Evolutionary conservation across 2,888 invertebrate species (phyloP).

Genomic region (Macrosoma leucophasiata): DNA sequence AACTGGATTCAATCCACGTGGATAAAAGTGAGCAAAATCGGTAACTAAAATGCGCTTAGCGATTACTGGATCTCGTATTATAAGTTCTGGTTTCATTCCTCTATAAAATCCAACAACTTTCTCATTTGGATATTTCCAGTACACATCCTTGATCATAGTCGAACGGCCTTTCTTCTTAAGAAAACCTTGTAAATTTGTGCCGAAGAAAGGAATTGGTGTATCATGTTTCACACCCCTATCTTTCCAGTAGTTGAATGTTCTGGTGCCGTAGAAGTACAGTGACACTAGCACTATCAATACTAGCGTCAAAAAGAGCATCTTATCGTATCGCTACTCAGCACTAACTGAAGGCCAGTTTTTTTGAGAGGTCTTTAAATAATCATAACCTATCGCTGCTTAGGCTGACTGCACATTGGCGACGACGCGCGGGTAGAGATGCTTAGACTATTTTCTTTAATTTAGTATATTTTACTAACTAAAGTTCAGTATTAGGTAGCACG

Average conservation of each 20-base stretch:
- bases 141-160: slow-evolving; percentile 35
- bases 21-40: slow-evolving; percentile 44
- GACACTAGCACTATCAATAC: no score
- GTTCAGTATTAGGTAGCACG: no score
- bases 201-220: slow-evolving; percentile 39
- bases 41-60: slow-evolving; percentile 36
- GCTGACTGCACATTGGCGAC: no score
- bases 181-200: slow-evolving; percentile 37
- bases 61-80: slow-evolving; percentile 43
- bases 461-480: no score
- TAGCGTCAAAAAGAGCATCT: no score
- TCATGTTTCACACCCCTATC: slow-evolving; percentile 42
- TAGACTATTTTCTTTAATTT: no score
- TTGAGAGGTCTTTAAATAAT: no score
- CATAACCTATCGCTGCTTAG: no score
- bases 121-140: slow-evolving; percentile 42
- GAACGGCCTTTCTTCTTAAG: slow-evolving; percentile 34
- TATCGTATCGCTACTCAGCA: no score
- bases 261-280: slow-evolving; percentile 38
- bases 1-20: slow-evolving; percentile 38
- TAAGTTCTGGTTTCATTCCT: slow-evolving; percentile 40
- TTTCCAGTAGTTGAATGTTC: slow-evolving; percentile 42
- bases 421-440: no score
- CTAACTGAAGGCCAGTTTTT: no score
- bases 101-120: slow-evolving; percentile 47